Conservation (phyloP, 2,888 invertebrate genomes). For the Erpobdella octoculata region DNA sequence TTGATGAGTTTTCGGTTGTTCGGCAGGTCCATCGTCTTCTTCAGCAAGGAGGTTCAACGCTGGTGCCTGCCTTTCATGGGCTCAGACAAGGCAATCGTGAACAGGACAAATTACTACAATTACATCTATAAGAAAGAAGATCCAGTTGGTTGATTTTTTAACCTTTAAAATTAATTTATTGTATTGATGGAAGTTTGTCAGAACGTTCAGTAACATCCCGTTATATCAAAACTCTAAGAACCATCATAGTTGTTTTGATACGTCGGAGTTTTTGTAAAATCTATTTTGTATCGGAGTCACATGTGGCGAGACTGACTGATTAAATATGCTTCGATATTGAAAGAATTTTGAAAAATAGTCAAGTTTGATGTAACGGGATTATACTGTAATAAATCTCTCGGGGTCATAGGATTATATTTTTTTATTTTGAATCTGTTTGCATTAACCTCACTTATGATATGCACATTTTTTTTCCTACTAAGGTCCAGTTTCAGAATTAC, state of each 20-base stretch:
- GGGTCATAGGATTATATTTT: too few relatives aligned
- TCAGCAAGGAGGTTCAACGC: constrained; percentile 48
- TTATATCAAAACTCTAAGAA: too few relatives aligned
- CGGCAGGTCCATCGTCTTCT: constrained; percentile 43
- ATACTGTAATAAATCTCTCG: neutral
- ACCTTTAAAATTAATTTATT: neutral
- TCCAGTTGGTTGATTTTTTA: constrained; percentile 56
- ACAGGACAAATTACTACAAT: constrained; percentile 70
- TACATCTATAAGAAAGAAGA: constrained; percentile 63
- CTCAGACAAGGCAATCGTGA: constrained; percentile 72
- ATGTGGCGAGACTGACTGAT: too few relatives aligned
- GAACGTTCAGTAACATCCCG: neutral
- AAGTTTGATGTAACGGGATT: neutral
- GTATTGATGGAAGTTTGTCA: neutral
- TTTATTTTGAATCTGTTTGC: too few relatives aligned
- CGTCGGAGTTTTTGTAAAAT: too few relatives aligned
- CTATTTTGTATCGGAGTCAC: too few relatives aligned
- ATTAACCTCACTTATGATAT: neutral
- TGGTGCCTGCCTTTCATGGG: constrained; percentile 76
- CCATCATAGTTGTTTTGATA: too few relatives aligned
- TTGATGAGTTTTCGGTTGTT: too few relatives aligned
- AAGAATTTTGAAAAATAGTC: neutral
- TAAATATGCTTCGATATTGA: neutral
- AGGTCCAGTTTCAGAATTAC: constrained; percentile 68
- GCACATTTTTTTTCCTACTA: constrained; percentile 16